Percentiles rank a stretch among this genome's conserved stretches.
These are phyloP conservation scores for Craseonycteris thonglongyai DNA, from an alignment of 2,113 vertebrate genomes.

Conservation along the genomic window DNA sequence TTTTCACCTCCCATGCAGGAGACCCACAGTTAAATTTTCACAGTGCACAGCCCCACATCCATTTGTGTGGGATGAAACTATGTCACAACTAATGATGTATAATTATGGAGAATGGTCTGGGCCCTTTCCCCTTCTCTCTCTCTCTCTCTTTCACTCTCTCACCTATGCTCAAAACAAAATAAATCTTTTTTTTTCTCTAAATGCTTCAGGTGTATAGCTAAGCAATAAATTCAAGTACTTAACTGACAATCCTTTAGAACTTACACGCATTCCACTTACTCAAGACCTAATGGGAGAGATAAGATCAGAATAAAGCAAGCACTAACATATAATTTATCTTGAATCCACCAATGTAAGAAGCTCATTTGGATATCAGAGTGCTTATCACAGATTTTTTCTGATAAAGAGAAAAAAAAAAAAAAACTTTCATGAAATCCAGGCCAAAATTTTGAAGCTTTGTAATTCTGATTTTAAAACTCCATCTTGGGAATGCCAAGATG, in stretches of 20 bases:
- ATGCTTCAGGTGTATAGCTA: neutral
- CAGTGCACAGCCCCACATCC: too few species aligned
- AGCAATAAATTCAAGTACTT: neutral
- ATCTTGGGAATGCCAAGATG: too few species aligned
- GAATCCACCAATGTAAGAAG: neutral
- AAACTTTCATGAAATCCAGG: neutral
- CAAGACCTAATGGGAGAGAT: neutral
- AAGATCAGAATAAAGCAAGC: neutral
- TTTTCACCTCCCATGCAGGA: too few species aligned
- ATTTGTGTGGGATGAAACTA: too few species aligned
- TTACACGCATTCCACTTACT: neutral
- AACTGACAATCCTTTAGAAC: neutral
- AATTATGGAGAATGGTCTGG: too few species aligned
- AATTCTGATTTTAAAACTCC: conserved; percentile 36
- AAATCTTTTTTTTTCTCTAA: too few species aligned
- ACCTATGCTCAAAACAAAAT: too few species aligned
- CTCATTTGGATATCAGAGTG: neutral
- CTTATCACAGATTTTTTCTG: neutral
- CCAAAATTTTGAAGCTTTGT: neutral
- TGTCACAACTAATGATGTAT: too few species aligned
- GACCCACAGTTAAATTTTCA: too few species aligned
- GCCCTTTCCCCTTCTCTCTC: too few species aligned
- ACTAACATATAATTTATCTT: conserved; percentile 3
- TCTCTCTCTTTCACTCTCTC: too few species aligned
- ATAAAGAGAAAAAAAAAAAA: neutral